Conservation (phyloP, 1,140 invertebrate species). For the Eumeta japonica region DNA sequence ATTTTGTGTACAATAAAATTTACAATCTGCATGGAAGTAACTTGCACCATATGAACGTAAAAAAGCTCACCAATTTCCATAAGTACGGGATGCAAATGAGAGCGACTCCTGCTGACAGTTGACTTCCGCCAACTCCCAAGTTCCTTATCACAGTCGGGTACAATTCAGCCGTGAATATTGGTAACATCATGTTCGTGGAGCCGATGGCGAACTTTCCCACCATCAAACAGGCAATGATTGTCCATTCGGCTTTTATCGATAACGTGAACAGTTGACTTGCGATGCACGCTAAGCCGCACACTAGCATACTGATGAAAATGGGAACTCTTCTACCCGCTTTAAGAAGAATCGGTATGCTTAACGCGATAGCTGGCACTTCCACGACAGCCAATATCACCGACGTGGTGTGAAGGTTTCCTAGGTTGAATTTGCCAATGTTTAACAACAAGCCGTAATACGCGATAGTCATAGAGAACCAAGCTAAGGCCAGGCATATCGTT, state of each 20-base stretch:
- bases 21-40: too few relatives aligned
- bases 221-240: constrained; percentile 64
- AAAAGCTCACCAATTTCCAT: constrained; percentile 67
- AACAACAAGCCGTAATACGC: constrained; percentile 72
- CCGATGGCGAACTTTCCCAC: constrained; percentile 70
- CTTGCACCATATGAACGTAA: too few relatives aligned
- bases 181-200: constrained; percentile 69
- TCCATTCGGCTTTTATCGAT: constrained; percentile 53
- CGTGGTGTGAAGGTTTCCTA: constrained; percentile 69
- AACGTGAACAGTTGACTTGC: constrained; percentile 58
- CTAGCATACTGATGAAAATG: constrained; percentile 62
- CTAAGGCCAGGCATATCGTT: constrained; percentile 65
- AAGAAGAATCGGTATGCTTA: constrained; percentile 69
- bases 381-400: constrained; percentile 68
- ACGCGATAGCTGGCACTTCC: constrained; percentile 70
- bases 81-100: constrained; percentile 72
- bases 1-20: too few relatives aligned
- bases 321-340: constrained; percentile 69
- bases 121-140: constrained; percentile 70
- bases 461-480: constrained; percentile 73
- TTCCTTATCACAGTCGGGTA: constrained; percentile 74
- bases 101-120: constrained; percentile 67
- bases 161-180: constrained; percentile 71
- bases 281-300: constrained; percentile 65
- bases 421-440: constrained; percentile 69